Conservation (phyloP, 2,888 invertebrate species). For the Dasypolia templi region DNA sequence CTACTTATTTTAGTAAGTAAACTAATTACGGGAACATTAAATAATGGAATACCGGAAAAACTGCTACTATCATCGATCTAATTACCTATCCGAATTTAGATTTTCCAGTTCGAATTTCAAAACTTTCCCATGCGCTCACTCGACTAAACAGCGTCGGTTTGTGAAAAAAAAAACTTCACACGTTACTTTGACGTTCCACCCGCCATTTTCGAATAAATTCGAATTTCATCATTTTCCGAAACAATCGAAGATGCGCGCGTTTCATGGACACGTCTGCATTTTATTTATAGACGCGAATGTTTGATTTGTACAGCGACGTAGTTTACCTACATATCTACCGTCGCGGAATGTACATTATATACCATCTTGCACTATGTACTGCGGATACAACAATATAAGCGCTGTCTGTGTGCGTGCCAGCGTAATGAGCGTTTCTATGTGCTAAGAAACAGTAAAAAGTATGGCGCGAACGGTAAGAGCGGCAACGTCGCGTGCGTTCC, state of each 20-base stretch:
- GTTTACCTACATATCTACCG: constrained; percentile 88
- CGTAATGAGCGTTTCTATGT: constrained; percentile 90
- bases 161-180: constrained; percentile 53
- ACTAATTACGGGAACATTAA: background rate
- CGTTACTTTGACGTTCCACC: constrained; percentile 63
- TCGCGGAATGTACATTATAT: constrained; percentile 87
- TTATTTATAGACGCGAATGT: constrained; percentile 86
- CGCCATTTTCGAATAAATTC: constrained; percentile 71
- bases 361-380: constrained; percentile 87
- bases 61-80: constrained; percentile 14
- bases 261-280: constrained; percentile 84
- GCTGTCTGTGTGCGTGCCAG: constrained; percentile 79
- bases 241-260: constrained; percentile 72
- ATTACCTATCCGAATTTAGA: constrained; percentile 42
- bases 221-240: constrained; percentile 69
- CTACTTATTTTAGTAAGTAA: background rate
- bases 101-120: constrained; percentile 42
- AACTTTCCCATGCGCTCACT: constrained; percentile 49
- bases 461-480: constrained; percentile 88
- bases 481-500: constrained; percentile 87
- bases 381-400: constrained; percentile 86
- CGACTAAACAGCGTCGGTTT: constrained; percentile 38
- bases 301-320: constrained; percentile 88
- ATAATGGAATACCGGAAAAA: background rate
- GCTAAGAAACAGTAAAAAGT: constrained; percentile 91